Conservation (phyloP, 2,888 invertebrate species). For the Cerastis leucographa region DNA sequence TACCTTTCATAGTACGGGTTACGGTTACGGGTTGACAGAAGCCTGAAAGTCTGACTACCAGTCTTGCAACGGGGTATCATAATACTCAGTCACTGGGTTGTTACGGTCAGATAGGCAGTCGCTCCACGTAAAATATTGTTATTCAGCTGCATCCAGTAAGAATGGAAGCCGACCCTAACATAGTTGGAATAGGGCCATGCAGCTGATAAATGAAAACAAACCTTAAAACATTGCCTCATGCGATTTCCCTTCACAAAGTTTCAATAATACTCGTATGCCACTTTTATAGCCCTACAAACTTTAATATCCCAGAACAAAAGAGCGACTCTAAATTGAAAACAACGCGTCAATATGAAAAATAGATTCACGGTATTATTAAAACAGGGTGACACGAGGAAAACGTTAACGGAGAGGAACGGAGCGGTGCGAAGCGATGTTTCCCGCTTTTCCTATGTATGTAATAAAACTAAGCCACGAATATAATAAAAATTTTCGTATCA, state of each 20-base stretch:
- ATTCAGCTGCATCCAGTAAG: neutral
- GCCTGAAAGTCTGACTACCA: neutral
- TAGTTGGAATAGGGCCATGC: neutral
- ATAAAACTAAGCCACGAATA: slow-evolving; percentile 25
- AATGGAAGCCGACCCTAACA: neutral
- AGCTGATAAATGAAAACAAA: neutral
- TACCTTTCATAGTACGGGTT: neutral
- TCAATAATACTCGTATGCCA: neutral
- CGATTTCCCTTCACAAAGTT: neutral
- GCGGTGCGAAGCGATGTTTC: neutral
- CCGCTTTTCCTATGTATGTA: neutral
- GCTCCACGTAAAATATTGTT: neutral
- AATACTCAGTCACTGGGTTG: neutral
- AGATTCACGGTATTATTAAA: slow-evolving; percentile 33
- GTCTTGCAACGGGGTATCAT: neutral
- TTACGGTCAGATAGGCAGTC: neutral
- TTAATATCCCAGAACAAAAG: slow-evolving; percentile 37
- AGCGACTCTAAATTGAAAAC: slow-evolving; percentile 29
- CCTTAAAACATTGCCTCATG: neutral
- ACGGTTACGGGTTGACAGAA: too few relatives aligned
- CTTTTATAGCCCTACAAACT: slow-evolving; percentile 3
- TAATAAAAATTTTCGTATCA: slow-evolving; percentile 13
- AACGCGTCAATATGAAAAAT: slow-evolving; percentile 45
- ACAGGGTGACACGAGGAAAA: slow-evolving; percentile 33
- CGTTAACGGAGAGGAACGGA: neutral